Evolutionary conservation across 2,113 vertebrate species (phyloP).

Genomic region (Probosciger aterrimus): DNA sequence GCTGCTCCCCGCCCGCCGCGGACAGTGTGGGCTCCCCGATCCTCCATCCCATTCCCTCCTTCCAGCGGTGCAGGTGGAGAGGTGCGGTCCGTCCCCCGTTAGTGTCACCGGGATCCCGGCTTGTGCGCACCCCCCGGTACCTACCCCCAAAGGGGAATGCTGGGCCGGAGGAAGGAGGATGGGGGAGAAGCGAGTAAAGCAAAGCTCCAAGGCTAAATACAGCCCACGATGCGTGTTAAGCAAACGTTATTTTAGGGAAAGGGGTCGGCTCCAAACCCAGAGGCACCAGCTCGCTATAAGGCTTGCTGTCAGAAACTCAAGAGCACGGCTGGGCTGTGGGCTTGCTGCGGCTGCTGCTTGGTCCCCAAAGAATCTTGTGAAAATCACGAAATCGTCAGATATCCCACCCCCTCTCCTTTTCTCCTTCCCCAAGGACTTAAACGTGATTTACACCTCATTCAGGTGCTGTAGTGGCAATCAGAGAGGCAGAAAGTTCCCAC

Average conservation of each 20-base stretch:
- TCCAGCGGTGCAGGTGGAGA: background rate
- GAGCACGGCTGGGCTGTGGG: accelerated
- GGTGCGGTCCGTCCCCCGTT: no score
- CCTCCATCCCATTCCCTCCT: background rate
- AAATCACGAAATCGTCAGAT: background rate
- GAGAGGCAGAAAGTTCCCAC: background rate
- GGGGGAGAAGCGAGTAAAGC: background rate
- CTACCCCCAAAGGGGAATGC: no score
- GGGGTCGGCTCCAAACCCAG: background rate
- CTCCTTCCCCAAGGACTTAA: background rate
- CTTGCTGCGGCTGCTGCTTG: background rate
- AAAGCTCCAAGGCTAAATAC: background rate
- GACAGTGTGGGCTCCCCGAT: background rate
- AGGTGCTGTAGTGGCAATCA: background rate
- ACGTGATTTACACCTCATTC: background rate
- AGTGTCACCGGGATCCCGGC: background rate
- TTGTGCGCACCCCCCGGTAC: accelerated
- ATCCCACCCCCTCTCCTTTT: background rate
- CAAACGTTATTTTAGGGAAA: background rate
- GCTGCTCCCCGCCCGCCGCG: background rate
- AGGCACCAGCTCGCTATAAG: background rate
- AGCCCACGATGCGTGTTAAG: no score
- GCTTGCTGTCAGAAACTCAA: background rate
- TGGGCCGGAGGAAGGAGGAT: no score
- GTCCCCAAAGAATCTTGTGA: background rate